Conservation (phyloP, 2,888 invertebrate species). For the Lissocephala sabroskyi region DNA sequence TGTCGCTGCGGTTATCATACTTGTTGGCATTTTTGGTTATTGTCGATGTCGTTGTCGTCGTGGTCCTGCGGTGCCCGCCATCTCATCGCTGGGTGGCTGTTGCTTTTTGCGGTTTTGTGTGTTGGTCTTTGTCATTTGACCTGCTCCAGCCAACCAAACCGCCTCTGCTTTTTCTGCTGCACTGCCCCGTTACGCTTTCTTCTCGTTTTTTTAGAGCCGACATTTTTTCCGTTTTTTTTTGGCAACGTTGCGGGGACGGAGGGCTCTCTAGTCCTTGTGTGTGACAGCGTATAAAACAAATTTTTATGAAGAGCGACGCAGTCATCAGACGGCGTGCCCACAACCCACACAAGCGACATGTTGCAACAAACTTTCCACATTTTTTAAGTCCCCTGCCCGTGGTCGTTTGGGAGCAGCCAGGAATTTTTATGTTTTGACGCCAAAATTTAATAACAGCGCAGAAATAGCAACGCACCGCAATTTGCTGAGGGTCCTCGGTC, state of each 20-base stretch:
- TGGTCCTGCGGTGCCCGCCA: conserved; percentile 31
- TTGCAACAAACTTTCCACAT: conserved; percentile 21
- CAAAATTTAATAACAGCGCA: conserved; percentile 50
- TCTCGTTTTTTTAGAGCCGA: too few relatives aligned
- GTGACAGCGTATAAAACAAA: conserved; percentile 59
- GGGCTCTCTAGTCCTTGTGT: conserved; percentile 7
- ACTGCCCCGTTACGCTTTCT: not conserved
- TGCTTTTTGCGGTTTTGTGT: conserved; percentile 18
- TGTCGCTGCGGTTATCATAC: conserved; percentile 55
- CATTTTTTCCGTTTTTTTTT: conserved; percentile 3
- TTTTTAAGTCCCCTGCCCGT: not conserved
- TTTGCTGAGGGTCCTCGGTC: conserved; percentile 28
- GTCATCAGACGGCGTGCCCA: conserved; percentile 19
- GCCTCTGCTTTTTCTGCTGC: conserved; percentile 10
- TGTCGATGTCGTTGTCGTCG: too few relatives aligned
- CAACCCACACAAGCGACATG: conserved; percentile 13
- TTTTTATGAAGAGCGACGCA: conserved; percentile 54
- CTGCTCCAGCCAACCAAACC: not conserved
- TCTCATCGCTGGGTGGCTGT: conserved; percentile 17
- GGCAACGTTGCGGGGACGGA: too few relatives aligned
- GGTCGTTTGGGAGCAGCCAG: too few relatives aligned
- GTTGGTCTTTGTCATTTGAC: conserved; percentile 5
- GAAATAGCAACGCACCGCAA: not conserved
- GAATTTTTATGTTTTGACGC: conserved; percentile 27
- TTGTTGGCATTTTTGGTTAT: conserved; percentile 59